Conservation (phyloP, 2,113 vertebrate species). For the Maylandia zebra region DNA sequence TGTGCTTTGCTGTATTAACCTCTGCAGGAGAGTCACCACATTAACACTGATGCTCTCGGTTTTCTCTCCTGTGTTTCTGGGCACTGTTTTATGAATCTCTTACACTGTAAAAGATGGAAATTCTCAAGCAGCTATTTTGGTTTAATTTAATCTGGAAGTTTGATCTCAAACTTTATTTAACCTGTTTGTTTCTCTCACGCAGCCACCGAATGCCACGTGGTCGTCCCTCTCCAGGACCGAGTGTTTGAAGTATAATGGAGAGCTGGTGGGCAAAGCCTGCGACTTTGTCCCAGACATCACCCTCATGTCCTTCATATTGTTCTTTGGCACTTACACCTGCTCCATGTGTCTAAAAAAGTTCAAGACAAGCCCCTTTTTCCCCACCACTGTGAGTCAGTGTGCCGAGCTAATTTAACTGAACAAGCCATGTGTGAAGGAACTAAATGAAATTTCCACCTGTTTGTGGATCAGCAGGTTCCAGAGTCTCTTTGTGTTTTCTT, state of each 20-base stretch:
- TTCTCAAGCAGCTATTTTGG: neutral
- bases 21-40: neutral
- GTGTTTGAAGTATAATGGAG: conserved; percentile 82
- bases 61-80: neutral
- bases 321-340: conserved; percentile 94
- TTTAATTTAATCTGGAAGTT: neutral
- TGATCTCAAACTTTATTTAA: neutral
- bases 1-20: neutral
- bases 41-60: neutral
- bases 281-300: conserved; percentile 87
- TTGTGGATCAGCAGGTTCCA: neutral
- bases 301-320: conserved; percentile 97
- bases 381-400: conserved; percentile 83
- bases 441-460: neutral
- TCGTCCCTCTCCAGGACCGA: conserved; percentile 78
- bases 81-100: neutral
- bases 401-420: neutral
- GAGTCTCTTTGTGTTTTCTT: neutral
- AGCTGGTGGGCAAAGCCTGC: conserved; percentile 82
- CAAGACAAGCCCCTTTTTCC: conserved; percentile 94
- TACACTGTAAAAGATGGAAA: accelerated
- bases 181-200: neutral
- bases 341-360: conserved; percentile 98
- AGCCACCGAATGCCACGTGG: conserved; percentile 79
- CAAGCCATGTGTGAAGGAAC: accelerated